Conservation (phyloP, 2,888 invertebrate genomes). For the Idaea dimidiata region DNA sequence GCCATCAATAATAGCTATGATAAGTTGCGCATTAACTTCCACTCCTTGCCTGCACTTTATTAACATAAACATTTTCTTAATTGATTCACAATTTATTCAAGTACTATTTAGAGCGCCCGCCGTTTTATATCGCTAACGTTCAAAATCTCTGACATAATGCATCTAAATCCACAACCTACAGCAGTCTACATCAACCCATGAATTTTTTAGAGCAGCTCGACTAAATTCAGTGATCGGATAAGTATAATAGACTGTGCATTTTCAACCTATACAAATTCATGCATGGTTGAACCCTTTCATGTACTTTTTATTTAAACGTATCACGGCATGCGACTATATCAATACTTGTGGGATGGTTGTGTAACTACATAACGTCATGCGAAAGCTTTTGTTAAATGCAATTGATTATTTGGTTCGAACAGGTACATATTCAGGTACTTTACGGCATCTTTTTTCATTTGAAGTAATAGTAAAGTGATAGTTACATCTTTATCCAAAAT, state of each 20-base stretch:
- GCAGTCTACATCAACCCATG: constrained; percentile 28
- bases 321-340: constrained; percentile 40
- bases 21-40: not conserved
- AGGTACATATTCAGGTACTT: not conserved
- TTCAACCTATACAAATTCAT: constrained; percentile 37
- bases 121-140: not conserved
- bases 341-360: constrained; percentile 18
- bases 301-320: constrained; percentile 43
- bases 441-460: too few species aligned
- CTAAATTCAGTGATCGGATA: constrained; percentile 28
- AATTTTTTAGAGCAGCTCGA: constrained; percentile 39
- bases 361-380: constrained; percentile 1
- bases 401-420: not conserved
- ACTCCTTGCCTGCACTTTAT: not conserved
- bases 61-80: not conserved
- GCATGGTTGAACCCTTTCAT: constrained; percentile 51
- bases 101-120: not conserved
- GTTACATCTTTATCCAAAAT: too few species aligned
- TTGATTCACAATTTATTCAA: not conserved
- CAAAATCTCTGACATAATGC: not conserved
- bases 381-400: not conserved
- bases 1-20: not conserved
- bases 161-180: constrained; percentile 17
- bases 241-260: constrained; percentile 20
- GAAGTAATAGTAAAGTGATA: too few species aligned